Base-by-base conservation (phyloP, 37 sponge, comb jelly and placozoan genomes). In the Ianthella basta region DNA sequence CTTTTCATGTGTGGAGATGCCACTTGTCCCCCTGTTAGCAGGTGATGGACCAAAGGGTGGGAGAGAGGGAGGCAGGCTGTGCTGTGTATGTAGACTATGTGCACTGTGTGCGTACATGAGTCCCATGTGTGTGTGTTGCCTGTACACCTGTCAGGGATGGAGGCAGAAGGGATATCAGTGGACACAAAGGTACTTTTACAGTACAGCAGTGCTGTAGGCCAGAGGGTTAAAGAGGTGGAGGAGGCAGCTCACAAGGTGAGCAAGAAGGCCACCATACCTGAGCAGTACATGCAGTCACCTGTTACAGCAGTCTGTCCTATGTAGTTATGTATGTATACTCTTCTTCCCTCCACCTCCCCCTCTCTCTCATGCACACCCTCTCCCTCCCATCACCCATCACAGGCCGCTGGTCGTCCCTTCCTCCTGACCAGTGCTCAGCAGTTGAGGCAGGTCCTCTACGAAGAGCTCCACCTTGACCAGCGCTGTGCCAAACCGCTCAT, bases 371-470 rank as follows among this genome's bases (percentile, higher is more conserved):
- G n/a, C n/a, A n/a, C n/a, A n/a, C n/a, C n/a, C 18, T 79, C 32
- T 23, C 18, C 55, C 30, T 14, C 59, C 32, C 27, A 21, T 6
- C 56, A 6, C 27, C 12, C 44, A 15, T 53, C 20, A 0, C 84
- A 93, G 90, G 70, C 80, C 50, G 94, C 90, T 35, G 91, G 91
- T 21, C 91, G 66, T 25, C 20, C 72, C 41, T 94, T 94, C 80
- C 77, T 79, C 19, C 61, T 94, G 78, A 88, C 84, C 80, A 94
- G 94, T 54, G 87, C 88, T 10, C 30, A 72, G 19, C 94, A 94
- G 40, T 84, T 94, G 61, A 56, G 94, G 34, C 2, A 94, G 95
- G 89, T 95, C 35, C 60, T 95, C 20, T 95, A 85, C 83, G 90
- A 92, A 66, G 92, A 92, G 72, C 87, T 94, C 4, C 65, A 83